A percentile compares a stretch with the other conserved stretches of the same genome.
phyloP scores from a whole-genome alignment of 2,888 invertebrate genomes.

The Phoenoteleia sp. region DNA sequence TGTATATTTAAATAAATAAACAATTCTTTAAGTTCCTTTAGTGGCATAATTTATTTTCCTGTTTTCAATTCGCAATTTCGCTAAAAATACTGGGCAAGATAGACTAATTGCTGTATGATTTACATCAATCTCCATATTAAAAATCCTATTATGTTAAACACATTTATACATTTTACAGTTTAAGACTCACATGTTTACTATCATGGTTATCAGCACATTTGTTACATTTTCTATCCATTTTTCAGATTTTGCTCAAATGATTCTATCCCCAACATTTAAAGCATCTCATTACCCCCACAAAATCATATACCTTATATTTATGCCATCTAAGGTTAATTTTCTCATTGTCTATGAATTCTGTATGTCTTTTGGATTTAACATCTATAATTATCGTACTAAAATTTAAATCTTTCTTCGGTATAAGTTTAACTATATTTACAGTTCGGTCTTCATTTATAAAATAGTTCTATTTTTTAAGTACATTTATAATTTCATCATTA shows the following conservation, averaged over 20 bases:
- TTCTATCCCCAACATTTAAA: neutral
- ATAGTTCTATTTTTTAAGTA: constrained; percentile 8
- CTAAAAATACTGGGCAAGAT: neutral
- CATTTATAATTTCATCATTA: constrained; percentile 3
- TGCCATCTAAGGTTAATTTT: no score
- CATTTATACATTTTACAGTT: neutral
- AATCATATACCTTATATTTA: neutral
- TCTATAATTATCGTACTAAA: neutral
- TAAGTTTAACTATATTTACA: neutral
- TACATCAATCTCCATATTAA: neutral
- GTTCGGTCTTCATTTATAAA: neutral
- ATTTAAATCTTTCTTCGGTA: neutral
- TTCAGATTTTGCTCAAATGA: neutral
- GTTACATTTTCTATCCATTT: neutral
- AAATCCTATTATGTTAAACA: neutral
- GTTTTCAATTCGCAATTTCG: constrained; percentile 4
- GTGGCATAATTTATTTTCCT: neutral
- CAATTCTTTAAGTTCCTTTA: neutral
- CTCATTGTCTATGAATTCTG: neutral
- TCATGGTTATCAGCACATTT: no score
- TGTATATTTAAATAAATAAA: constrained; percentile 7
- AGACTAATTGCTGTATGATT: neutral
- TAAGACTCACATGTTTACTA: neutral
- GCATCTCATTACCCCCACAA: neutral
- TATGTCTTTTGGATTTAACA: neutral